These are phyloP conservation scores for Salmo trutta DNA, from an alignment of 2,797 vertebrate genomes.

Conservation along the genomic window DNA sequence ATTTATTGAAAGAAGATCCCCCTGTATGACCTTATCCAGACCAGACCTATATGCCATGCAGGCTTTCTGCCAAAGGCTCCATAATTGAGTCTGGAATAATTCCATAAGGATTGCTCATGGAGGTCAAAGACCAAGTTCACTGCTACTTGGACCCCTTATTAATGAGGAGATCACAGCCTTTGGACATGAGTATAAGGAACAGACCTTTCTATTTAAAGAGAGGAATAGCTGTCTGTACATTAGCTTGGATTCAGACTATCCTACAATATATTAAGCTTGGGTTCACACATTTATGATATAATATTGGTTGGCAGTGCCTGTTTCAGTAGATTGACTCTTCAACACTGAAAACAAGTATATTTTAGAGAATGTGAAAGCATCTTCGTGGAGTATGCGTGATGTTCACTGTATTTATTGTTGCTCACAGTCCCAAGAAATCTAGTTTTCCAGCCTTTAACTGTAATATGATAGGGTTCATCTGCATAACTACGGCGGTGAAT, in stretches of 20 bases:
- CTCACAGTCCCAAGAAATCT: constrained; percentile 37
- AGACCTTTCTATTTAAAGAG: not conserved
- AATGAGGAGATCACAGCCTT: not conserved
- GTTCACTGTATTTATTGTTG: constrained; percentile 22
- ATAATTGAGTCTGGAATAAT: not conserved
- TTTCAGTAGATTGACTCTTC: not conserved
- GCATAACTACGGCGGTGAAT: constrained; percentile 76
- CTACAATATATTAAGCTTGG: not conserved
- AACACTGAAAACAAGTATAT: not conserved
- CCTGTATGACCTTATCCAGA: not conserved
- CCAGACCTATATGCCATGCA: not conserved
- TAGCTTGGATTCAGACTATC: not conserved
- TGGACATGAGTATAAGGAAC: not conserved
- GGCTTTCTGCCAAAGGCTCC: not conserved
- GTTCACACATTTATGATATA: not conserved
- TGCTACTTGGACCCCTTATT: not conserved
- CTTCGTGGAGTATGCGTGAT: not conserved
- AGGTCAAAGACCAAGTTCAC: not conserved
- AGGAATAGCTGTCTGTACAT: not conserved
- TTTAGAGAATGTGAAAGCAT: not conserved
- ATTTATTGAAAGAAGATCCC: not conserved
- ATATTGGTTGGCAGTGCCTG: not conserved
- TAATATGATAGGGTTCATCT: constrained; percentile 78
- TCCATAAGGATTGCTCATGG: not conserved
- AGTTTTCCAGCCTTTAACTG: constrained; percentile 50